phyloP scores from a whole-genome alignment of 2,888 invertebrate species.

The Chalcosyrphus nemorum region DNA sequence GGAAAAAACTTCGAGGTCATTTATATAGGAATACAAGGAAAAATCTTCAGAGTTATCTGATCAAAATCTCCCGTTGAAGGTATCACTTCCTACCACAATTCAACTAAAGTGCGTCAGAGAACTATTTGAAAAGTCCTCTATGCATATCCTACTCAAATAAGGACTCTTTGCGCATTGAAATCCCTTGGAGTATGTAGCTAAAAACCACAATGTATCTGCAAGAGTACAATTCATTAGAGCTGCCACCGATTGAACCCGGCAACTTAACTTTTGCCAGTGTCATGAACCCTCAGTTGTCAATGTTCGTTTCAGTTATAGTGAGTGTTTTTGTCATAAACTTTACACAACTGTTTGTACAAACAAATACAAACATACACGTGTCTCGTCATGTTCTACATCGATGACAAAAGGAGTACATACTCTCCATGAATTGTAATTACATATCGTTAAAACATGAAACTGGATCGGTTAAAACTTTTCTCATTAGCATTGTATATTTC shows the following conservation, averaged over 20 bases:
- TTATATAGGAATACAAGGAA: too few relatives aligned
- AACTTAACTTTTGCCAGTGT: not conserved
- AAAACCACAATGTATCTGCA: not conserved
- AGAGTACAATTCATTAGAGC: not conserved
- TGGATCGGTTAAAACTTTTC: constrained; percentile 65
- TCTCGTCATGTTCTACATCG: constrained; percentile 29
- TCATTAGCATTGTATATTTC: constrained; percentile 50
- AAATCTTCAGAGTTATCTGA: too few relatives aligned
- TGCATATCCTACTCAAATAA: too few relatives aligned
- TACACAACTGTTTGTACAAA: constrained; percentile 16
- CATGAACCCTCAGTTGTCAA: not conserved
- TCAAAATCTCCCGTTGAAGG: too few relatives aligned
- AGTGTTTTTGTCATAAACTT: not conserved
- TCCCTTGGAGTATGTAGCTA: too few relatives aligned
- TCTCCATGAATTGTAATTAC: constrained; percentile 42
- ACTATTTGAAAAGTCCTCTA: too few relatives aligned
- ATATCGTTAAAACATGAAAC: constrained; percentile 52
- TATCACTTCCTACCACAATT: too few relatives aligned
- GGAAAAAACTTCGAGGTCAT: too few relatives aligned
- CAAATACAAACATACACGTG: constrained; percentile 22
- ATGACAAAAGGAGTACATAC: constrained; percentile 35
- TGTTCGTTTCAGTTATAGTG: not conserved
- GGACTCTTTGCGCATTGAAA: too few relatives aligned
- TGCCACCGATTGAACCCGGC: not conserved
- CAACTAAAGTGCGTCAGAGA: too few relatives aligned